phyloP scores from a whole-genome alignment of 2,113 vertebrate genomes.

The Chlorodrepanis virens region DNA sequence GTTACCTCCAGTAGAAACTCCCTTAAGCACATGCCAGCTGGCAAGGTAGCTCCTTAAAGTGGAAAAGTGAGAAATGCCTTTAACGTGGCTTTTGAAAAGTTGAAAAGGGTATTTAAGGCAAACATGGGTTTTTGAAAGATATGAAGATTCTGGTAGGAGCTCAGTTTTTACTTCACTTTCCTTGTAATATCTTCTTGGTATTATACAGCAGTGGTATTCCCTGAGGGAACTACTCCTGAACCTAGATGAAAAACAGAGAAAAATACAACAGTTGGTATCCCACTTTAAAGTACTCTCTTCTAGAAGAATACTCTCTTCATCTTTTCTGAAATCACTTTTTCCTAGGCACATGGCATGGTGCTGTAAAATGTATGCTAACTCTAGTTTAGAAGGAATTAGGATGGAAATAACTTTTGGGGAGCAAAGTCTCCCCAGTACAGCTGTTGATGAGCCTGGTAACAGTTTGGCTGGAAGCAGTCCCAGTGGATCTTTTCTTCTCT shows the following conservation, averaged over 20 bases:
- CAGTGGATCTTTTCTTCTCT: background rate
- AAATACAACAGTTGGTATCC: background rate
- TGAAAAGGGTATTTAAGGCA: background rate
- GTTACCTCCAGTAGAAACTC: background rate
- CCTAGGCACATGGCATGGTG: background rate
- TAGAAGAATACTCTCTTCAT: background rate
- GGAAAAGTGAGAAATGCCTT: background rate
- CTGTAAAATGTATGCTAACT: background rate
- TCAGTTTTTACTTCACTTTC: background rate
- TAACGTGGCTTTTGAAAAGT: background rate
- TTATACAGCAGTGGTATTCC: background rate
- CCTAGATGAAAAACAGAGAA: background rate
- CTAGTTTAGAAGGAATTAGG: background rate
- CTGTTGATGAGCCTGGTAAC: background rate
- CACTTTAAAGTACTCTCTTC: background rate
- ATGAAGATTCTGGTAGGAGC: background rate
- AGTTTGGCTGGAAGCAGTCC: background rate
- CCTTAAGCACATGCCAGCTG: background rate
- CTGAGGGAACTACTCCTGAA: background rate
- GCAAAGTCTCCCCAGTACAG: accelerated
- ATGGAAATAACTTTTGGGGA: background rate
- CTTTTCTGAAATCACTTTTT: background rate
- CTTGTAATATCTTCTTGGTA: background rate
- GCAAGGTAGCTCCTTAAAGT: background rate
- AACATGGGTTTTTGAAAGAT: background rate